Base-by-base conservation (phyloP, 2,888 invertebrate species). In the Hesperia comma region DNA sequence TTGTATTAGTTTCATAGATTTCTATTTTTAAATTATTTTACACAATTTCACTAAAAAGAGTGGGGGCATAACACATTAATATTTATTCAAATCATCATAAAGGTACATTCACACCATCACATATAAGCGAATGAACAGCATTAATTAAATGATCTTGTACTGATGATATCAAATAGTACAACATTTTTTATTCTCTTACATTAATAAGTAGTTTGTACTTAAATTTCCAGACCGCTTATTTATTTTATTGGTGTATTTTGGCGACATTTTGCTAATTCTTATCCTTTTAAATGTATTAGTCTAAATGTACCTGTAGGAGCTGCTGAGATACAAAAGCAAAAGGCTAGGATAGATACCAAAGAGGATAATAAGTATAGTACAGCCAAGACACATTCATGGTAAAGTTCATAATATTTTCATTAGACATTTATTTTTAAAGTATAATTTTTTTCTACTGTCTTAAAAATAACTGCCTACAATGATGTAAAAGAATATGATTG, bases 381-480 rank as follows among this genome's bases (percentile, higher is more conserved):
- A 15, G 43, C 43, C 43, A 46, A 46, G 17, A 15, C 43, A 46
- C 43, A 46, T 37, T 10, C 8, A n/a, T n/a, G 17, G 46, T 7
- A 46, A 46, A 46, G 15, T 17, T 17, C 4, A 5, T 2, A 46
- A n/a, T 10, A 8, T 46, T 46, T 46, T 46, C 15, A 8, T 17
- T 17, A n/a, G 5, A 17, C 3, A 46, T 7, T 6, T 17, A 46
- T 43, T 15, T 40, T 1, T 17, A 7, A 53, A 53, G 6, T 14
- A 19, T 8, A 53, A 7, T 32, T 32, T 53, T 10, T 53, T 53
- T n/a, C 0, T 81, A 77, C 72, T 72, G 14, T 21, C 37, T 37
- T 12, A 12, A 51, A 51, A 51, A 51, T 14, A 51, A 51, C 14
- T 26, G 26, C 26, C 17, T 53, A 7, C 19, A 17, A 21, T n/a